Evolutionary conservation across 2,888 invertebrate species (phyloP).

Genomic region (Argynnis bischoffii): DNA sequence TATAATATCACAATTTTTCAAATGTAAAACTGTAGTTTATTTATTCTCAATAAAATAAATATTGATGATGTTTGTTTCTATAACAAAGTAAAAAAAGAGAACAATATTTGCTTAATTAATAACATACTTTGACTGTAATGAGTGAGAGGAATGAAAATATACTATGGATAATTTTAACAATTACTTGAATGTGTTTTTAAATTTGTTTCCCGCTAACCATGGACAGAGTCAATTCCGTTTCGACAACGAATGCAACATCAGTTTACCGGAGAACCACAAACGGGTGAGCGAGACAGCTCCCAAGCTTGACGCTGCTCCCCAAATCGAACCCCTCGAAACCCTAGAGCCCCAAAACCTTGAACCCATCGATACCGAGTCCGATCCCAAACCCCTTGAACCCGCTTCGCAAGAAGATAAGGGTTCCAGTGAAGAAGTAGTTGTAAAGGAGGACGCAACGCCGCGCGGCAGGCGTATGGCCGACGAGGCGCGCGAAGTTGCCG

Average conservation of each 20-base stretch:
- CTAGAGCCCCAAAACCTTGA: conserved; percentile 51
- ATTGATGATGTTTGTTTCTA: too few relatives aligned
- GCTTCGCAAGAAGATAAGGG: conserved; percentile 62
- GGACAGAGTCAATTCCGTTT: conserved; percentile 99
- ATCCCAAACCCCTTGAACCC: conserved; percentile 49
- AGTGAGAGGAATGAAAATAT: neutral
- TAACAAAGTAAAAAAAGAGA: too few relatives aligned
- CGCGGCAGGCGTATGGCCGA: conserved; percentile 72
- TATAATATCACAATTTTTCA: too few relatives aligned
- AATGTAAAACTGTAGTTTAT: neutral
- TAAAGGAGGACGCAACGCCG: conserved; percentile 74
- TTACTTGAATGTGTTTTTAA: conserved; percentile 8
- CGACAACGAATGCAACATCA: conserved; percentile 99
- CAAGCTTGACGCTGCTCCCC: conserved; percentile 65
- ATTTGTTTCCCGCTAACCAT: conserved; percentile 39
- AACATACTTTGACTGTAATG: neutral
- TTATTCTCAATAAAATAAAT: too few relatives aligned
- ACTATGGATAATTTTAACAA: neutral
- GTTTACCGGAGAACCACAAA: conserved; percentile 98
- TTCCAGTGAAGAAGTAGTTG: conserved; percentile 68
- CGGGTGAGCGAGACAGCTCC: conserved; percentile 91
- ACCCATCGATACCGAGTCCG: conserved; percentile 25
- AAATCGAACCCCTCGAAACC: conserved; percentile 45
- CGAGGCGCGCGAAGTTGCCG: conserved; percentile 77
- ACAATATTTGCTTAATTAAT: too few relatives aligned